A percentile compares a stretch with the other conserved stretches of the same genome.
Conservation (phyloP, 2,113 vertebrate species). For the Mesoclemmys tuberculata region DNA sequence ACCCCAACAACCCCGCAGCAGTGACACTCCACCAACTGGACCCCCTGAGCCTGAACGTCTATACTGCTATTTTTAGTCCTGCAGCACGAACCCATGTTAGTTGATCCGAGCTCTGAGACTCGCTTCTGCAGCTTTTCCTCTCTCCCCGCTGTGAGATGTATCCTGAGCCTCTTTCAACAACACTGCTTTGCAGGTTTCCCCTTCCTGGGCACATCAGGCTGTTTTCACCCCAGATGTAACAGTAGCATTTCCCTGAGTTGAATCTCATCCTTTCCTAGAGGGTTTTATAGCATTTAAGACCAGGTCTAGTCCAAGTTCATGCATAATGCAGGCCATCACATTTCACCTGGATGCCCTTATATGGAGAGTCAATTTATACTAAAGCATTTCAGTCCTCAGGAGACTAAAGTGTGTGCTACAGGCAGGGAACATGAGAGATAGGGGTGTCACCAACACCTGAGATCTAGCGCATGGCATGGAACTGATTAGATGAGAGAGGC, state of each 20-base stretch:
- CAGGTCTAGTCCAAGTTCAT: background rate
- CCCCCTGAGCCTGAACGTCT: background rate
- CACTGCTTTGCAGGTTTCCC: background rate
- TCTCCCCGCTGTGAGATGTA: background rate
- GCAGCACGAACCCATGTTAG: background rate
- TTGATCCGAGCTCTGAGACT: too few relatives aligned
- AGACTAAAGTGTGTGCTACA: background rate
- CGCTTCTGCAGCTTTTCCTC: background rate
- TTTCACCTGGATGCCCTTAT: background rate
- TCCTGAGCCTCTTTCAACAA: background rate
- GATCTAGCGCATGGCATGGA: background rate
- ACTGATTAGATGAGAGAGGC: background rate
- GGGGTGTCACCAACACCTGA: background rate
- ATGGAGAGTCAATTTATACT: too few relatives aligned
- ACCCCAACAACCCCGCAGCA: too few relatives aligned
- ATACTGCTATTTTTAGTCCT: background rate
- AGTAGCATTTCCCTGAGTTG: background rate
- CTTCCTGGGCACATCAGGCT: background rate
- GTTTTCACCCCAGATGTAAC: background rate
- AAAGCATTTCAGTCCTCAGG: background rate
- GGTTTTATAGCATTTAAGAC: background rate
- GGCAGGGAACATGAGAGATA: background rate
- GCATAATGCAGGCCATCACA: background rate
- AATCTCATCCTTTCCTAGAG: background rate
- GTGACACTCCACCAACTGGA: too few relatives aligned